Evolutionary conservation across 1,140 invertebrate species (phyloP).

Genomic region (Drepana arcuata): DNA sequence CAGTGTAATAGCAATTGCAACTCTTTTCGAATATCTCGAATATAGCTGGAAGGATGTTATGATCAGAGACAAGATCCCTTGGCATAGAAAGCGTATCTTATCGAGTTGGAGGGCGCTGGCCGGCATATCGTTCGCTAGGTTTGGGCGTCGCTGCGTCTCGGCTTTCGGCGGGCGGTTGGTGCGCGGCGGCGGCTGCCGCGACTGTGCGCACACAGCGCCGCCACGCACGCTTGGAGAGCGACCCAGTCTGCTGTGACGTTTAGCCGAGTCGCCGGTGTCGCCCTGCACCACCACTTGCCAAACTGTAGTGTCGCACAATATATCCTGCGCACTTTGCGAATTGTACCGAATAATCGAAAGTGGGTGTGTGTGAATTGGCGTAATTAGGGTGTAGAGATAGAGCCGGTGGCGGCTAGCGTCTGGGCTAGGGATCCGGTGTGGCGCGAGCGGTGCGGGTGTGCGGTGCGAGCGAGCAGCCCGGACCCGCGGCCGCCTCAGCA

Average conservation of each 20-base stretch:
- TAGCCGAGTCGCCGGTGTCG: constrained; percentile 56
- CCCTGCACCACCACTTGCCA: constrained; percentile 26
- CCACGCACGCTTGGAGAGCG: constrained; percentile 60
- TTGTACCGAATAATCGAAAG: constrained; percentile 20
- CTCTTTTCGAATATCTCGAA: too few relatives aligned
- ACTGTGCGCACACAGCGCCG: constrained; percentile 47
- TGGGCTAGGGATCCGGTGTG: constrained; percentile 16
- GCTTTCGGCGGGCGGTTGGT: constrained; percentile 49
- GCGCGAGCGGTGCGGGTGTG: constrained; percentile 23
- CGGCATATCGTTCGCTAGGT: constrained; percentile 44
- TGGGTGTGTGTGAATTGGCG: constrained; percentile 13
- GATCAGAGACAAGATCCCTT: too few relatives aligned
- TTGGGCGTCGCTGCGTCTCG: constrained; percentile 69
- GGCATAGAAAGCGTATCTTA: too few relatives aligned
- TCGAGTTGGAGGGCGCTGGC: constrained; percentile 51
- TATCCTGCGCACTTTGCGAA: constrained; percentile 41
- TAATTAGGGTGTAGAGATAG: constrained; percentile 17
- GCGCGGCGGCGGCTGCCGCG: constrained; percentile 38
- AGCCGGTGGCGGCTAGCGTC: constrained; percentile 21
- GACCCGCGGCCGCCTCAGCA: constrained; percentile 30
- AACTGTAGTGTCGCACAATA: constrained; percentile 32
- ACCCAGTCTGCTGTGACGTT: constrained; percentile 66
- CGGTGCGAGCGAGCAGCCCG: constrained; percentile 19
- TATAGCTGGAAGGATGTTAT: too few relatives aligned
- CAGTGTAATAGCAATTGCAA: too few relatives aligned